phyloP scores from a whole-genome alignment of 2,888 invertebrate genomes.

The Noctua comes region DNA sequence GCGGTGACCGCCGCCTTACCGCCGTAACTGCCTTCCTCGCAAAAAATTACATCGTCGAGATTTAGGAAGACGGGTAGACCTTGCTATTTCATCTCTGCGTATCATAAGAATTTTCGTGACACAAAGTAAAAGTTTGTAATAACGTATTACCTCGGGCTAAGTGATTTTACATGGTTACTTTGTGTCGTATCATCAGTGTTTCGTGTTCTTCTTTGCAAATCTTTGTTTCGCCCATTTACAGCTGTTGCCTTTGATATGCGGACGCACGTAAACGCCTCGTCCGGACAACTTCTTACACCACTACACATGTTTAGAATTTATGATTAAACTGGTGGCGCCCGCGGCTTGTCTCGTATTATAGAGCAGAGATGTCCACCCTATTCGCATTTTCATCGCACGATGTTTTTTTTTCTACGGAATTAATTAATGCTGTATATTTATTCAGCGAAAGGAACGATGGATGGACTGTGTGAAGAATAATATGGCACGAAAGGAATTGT shows the following conservation, averaged over 20 bases:
- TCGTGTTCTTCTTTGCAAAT: slow-evolving; percentile 16
- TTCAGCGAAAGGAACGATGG: not conserved
- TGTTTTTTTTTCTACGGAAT: not conserved
- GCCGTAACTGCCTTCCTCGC: slow-evolving; percentile 17
- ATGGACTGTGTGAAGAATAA: too few relatives aligned
- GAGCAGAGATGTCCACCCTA: not conserved
- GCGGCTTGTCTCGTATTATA: not conserved
- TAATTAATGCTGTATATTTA: not conserved
- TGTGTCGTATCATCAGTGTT: not conserved
- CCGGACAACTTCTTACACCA: slow-evolving; percentile 37
- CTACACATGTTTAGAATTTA: slow-evolving; percentile 49
- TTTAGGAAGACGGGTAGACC: slow-evolving; percentile 35
- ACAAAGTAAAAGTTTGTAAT: slow-evolving; percentile 38
- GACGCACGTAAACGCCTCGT: slow-evolving; percentile 25
- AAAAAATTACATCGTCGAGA: slow-evolving; percentile 54
- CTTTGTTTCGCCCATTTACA: slow-evolving; percentile 19
- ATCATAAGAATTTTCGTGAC: slow-evolving; percentile 11
- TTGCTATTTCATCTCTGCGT: slow-evolving; percentile 30
- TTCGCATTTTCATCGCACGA: not conserved
- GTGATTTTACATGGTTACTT: not conserved
- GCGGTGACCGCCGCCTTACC: slow-evolving; percentile 64
- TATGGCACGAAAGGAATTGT: too few relatives aligned
- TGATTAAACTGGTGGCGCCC: slow-evolving; percentile 29
- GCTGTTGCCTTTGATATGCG: slow-evolving; percentile 33
- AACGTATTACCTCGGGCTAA: slow-evolving; percentile 22